Base-by-base conservation (phyloP, 1,140 invertebrate genomes). In the Anastatus disparis region DNA sequence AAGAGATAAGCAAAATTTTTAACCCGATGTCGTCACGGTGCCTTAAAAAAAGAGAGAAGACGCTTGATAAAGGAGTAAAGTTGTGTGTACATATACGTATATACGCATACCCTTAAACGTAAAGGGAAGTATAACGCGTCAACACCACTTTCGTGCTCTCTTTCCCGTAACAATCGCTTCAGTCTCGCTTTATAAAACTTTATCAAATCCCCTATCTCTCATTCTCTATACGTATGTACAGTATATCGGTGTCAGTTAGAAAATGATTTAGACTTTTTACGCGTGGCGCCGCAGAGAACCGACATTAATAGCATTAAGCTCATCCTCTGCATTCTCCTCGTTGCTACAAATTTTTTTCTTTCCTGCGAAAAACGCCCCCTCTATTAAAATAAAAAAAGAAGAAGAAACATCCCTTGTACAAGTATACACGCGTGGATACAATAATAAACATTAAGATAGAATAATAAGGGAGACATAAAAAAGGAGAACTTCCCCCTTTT, bases 201-300 rank as follows among this genome's bases (percentile, higher is more conserved):
- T 64, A 64, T 68, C 65, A 56, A 66, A 38, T 42, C 27, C 10
- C 26, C 12, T 2, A 31, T 42, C 52, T 24, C 64, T 48, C 6
- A n/a, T 8, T 15, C 29, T 4, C 35, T 8, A n/a, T n/a, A n/a
- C n/a, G n/a, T n/a, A n/a, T n/a, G n/a, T n/a, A n/a, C n/a, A n/a
- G n/a, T n/a, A n/a, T n/a, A n/a, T n/a, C n/a, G n/a, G 44, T 24
- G 56, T 62, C 58, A 62, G 44, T 31, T 12, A 12, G 17, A 24
- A 63, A 66, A 67, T 68, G 69, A 71, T 74, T 71, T 62, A 68
- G 65, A 52, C 53, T 29, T 12, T 17, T 3, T 50, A 50, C 78
- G 65, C 77, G 78, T 78, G 77, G 69, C 78, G 67, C 71, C 74
- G 74, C 65, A 71, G 76, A 70, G 75, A n/a, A n/a, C n/a, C 35